Evolutionary conservation across 2,888 invertebrate species (phyloP).

Genomic region (Callyntrura guangdongensis): DNA sequence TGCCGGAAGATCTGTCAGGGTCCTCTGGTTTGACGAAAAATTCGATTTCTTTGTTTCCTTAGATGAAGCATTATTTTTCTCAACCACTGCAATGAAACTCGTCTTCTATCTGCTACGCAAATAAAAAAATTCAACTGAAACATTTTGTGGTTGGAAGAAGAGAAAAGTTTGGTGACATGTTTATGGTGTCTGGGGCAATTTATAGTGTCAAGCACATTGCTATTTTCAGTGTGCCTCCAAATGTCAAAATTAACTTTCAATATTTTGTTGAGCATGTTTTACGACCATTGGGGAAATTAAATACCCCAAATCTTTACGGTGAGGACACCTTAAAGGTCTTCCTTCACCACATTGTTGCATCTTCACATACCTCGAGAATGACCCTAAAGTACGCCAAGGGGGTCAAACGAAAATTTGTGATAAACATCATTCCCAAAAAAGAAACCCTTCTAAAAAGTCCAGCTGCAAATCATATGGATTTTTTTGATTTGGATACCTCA

Average conservation of each 20-base stretch:
- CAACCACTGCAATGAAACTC: no score
- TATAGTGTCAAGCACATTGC: slow-evolving; percentile 46
- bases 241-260: slow-evolving; percentile 65
- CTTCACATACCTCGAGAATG: slow-evolving; percentile 60
- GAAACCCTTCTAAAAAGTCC: slow-evolving; percentile 70
- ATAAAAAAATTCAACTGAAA: no score
- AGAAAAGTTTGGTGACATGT: slow-evolving; percentile 25
- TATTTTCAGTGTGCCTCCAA: slow-evolving; percentile 72
- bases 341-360: slow-evolving; percentile 70
- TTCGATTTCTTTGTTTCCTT: neutral
- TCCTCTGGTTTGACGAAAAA: neutral
- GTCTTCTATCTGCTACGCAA: no score
- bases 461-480: slow-evolving; percentile 70
- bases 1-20: neutral
- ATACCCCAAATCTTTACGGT: slow-evolving; percentile 62
- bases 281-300: slow-evolving; percentile 49
- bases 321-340: slow-evolving; percentile 62
- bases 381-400: slow-evolving; percentile 36
- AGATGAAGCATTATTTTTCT: neutral
- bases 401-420: slow-evolving; percentile 46
- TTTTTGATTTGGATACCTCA: slow-evolving; percentile 76
- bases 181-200: slow-evolving; percentile 73
- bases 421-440: slow-evolving; percentile 46
- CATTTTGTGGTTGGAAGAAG: no score
- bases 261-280: slow-evolving; percentile 63